Evolutionary conservation across 1,140 invertebrate genomes (phyloP), one percentile per base, ranked within the genome.

Genomic region (Lanistes nyassanus): DNA sequence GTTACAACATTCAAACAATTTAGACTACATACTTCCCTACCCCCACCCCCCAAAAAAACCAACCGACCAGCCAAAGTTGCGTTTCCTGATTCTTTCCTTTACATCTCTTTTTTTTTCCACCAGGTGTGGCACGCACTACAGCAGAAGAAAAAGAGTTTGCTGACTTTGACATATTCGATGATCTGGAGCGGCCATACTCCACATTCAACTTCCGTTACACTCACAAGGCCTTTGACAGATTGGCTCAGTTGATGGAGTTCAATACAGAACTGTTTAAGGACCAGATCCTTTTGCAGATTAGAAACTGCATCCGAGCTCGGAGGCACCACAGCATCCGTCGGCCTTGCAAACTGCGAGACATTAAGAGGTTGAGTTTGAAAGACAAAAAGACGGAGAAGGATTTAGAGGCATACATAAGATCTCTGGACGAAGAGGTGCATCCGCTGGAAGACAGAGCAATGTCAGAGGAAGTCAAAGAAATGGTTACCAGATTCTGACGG

Each of bases 151-250:
- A 81, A n/a, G 80, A 87, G 9, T 90, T 90, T 79, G 90, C 84
- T 21, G 83, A 91, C 75, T 91, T 91, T 76, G 82, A 84, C 29
- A 83, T 91, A 29, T 91, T 90, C 81, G 82, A 89, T 72, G 88
- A 90, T 78, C 86, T 85, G 11, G 80, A 85, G 7, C 80, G 83
- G 65, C 83, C 88, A n/a, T 90, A 89, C 81, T 89, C 89, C 1
- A 89, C 88, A 19, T 90, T 87, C 75, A 90, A 90, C 71, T 90
- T 91, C 71, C 84, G 84, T n/a, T 91, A 90, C 77, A 84, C 85
- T 11, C 79, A 85, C 62, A 67, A 79, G 21, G 85, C 88, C 42
- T 90, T 90, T 81, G 86, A 90, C 47, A 81, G 90, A 26, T 76
- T 91, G 11, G 79, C 85, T 0, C 75, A 89, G 62, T 79, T 91